Evolutionary conservation across 2,113 vertebrate species (phyloP).

Genomic region (Bufo gargarizans): DNA sequence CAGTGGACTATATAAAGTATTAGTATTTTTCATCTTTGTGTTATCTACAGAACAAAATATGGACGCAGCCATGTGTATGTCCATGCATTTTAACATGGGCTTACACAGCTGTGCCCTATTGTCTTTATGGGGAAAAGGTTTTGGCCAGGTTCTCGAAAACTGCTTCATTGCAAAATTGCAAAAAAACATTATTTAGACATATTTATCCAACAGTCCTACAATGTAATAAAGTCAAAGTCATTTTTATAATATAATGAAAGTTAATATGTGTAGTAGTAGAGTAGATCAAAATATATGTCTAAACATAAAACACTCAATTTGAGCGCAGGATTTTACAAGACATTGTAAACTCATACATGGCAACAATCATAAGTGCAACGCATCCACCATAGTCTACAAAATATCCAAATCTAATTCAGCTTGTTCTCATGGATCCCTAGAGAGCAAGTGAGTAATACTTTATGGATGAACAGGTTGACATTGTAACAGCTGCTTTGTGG

Average conservation of each 20-base stretch:
- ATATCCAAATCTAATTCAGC: constrained; percentile 25
- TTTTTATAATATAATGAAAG: background rate
- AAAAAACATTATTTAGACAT: background rate
- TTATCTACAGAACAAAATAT: no score
- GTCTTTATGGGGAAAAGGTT: no score
- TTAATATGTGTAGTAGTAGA: background rate
- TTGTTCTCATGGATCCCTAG: constrained; percentile 23
- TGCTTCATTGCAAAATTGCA: background rate
- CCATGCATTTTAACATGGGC: background rate
- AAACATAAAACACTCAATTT: background rate
- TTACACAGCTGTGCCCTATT: background rate
- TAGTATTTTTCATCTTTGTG: no score
- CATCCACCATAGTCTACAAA: background rate
- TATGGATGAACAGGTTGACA: constrained; percentile 41
- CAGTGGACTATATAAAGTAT: no score
- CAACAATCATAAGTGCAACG: background rate
- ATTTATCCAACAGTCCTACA: background rate
- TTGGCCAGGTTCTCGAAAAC: background rate
- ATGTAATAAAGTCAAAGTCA: background rate
- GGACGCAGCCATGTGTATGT: no score
- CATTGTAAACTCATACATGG: background rate
- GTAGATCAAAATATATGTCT: background rate
- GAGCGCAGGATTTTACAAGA: background rate
- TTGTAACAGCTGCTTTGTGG: constrained; percentile 51
- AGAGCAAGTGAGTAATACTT: constrained; percentile 34